Base-by-base conservation (phyloP, 92 coral and sea anemone species). In the Epizoanthus illoricatus region DNA sequence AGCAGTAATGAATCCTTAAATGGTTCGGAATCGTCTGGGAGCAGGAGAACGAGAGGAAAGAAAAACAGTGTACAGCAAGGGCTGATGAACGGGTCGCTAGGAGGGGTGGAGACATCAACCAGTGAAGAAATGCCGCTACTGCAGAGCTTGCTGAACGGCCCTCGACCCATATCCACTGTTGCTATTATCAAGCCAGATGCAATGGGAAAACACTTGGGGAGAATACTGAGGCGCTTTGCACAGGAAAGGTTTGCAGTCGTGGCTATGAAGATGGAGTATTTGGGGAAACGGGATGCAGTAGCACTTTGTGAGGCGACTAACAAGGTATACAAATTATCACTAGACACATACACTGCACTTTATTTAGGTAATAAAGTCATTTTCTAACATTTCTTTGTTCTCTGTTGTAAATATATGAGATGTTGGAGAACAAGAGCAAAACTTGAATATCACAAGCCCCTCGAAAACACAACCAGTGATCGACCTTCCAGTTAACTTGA, bases 161-260 rank as follows among this genome's bases (percentile, higher is more conserved):
- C 98, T 11, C 86, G 95, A 1, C 90, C 90, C n/a, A 80, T 95
- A 80, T 86, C 94, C 41, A 93, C 98, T 20, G 95, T 95, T 18
- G 95, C 95, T 75, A 40, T 93, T 12, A 80, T 95, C 65, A 95
- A 95, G 83, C 98, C 98, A 11, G 91, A 88, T 17, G 89, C 92
- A 64, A 87, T 90, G 49, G 86, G 92, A 67, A 93, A 90, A 66
- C 93, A 93, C 67, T 74, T 91, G 45, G 94, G 96, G 11, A 93
- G 90, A 70, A 89, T 95, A 2, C 90, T 95, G 85, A 89, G 91
- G 80, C 89, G 98, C 40, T 84, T 95, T 64, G 86, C 87, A 10
- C 95, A 92, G 65, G 98, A 95, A 81, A 87, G 94, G 10, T 95
- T 95, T 52, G 81, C 65, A 19, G 90, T 95, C 63, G 91, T 90